phyloP scores from a whole-genome alignment of 2,888 invertebrate genomes.

The Palloptera scutellata region DNA sequence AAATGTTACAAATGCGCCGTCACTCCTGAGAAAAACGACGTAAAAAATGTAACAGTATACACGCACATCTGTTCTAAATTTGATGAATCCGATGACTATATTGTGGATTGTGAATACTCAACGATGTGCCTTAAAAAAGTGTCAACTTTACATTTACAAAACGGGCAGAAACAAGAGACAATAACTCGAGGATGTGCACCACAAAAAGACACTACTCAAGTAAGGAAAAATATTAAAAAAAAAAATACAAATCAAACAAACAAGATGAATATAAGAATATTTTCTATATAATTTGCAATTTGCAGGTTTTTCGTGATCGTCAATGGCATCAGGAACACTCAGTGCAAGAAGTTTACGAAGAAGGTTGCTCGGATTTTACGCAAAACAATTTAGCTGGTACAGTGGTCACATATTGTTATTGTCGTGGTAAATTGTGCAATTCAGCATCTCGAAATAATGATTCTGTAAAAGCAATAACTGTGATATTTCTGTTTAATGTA shows the following conservation, averaged over 20 bases:
- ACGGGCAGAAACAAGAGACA: slow-evolving; percentile 65
- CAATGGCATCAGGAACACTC: slow-evolving; percentile 73
- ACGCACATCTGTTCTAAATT: slow-evolving; percentile 79
- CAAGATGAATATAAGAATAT: background rate
- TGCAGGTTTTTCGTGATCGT: slow-evolving; percentile 55
- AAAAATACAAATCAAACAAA: background rate
- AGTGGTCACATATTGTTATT: slow-evolving; percentile 73
- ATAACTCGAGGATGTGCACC: slow-evolving; percentile 75
- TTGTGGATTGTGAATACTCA: slow-evolving; percentile 80
- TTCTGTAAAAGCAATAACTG: slow-evolving; percentile 66
- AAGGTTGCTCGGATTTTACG: slow-evolving; percentile 73
- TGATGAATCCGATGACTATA: slow-evolving; percentile 74
- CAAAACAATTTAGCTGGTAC: slow-evolving; percentile 67
- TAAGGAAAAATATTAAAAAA: slow-evolving; percentile 40
- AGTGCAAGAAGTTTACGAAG: slow-evolving; percentile 75
- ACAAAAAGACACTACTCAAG: slow-evolving; percentile 71
- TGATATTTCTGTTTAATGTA: slow-evolving; percentile 71
- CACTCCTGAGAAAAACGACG: slow-evolving; percentile 66
- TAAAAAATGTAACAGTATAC: slow-evolving; percentile 67
- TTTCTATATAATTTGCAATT: background rate
- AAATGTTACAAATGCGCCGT: slow-evolving; percentile 80
- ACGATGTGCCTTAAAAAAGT: slow-evolving; percentile 85
- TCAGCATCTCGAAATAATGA: slow-evolving; percentile 68
- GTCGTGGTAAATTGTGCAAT: slow-evolving; percentile 78
- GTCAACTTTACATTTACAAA: slow-evolving; percentile 71